phyloP scores from a whole-genome alignment of 2,888 invertebrate species.

The Drosophila neoperkinsi region DNA sequence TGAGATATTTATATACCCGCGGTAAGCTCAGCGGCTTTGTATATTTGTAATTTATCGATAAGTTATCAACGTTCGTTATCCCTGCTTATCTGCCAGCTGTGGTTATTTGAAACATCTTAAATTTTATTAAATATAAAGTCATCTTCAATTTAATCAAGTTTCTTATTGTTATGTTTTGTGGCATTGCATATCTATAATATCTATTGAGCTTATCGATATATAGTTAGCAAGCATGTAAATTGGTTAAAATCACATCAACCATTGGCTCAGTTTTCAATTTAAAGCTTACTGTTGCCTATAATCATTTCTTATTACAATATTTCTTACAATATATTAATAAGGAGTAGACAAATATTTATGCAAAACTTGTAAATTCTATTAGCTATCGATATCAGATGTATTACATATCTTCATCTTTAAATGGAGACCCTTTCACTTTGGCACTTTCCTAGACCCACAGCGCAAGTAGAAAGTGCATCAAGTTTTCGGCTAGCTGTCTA shows the following conservation, averaged over 20 bases:
- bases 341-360: fast-evolving
- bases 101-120: background rate
- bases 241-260: background rate
- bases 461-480: slow-evolving; percentile 19
- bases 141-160: background rate
- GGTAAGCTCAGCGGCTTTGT: background rate
- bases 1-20: background rate
- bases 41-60: background rate
- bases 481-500: slow-evolving; percentile 11
- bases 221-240: background rate
- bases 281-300: too few species aligned
- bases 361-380: background rate
- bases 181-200: too few species aligned
- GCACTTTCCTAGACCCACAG: background rate
- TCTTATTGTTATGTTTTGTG: background rate
- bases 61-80: background rate
- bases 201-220: background rate
- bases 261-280: background rate
- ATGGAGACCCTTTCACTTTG: background rate
- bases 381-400: background rate
- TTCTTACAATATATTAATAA: too few species aligned
- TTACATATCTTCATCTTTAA: background rate
- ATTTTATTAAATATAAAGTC: background rate
- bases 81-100: background rate
- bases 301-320: too few species aligned